These are phyloP conservation scores for Ladona fulva DNA, from an alignment of 1,140 invertebrate genomes.

Conservation along the genomic window DNA sequence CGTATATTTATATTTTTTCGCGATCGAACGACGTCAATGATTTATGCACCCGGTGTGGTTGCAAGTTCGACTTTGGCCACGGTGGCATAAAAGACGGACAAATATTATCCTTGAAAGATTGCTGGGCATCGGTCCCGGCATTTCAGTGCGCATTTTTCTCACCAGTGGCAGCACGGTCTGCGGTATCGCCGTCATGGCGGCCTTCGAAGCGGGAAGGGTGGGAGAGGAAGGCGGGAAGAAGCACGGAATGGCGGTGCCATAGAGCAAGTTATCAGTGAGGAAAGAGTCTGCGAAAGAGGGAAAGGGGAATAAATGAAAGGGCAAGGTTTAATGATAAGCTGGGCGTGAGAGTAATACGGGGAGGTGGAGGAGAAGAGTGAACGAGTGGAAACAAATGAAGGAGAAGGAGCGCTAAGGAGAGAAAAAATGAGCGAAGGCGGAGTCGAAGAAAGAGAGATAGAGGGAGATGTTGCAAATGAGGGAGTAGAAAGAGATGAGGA, in stretches of 20 bases:
- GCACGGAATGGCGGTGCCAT: neutral
- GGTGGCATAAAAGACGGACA: neutral
- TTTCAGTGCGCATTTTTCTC: neutral
- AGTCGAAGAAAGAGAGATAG: neutral
- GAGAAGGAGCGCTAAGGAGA: neutral
- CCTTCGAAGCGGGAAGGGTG: neutral
- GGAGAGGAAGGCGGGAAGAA: neutral
- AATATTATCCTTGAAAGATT: constrained; percentile 11
- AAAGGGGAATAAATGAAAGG: neutral
- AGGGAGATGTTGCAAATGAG: neutral
- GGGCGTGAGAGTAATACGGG: neutral
- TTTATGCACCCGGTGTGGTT: neutral
- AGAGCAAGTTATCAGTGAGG: neutral
- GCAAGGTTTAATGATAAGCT: neutral
- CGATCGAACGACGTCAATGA: neutral
- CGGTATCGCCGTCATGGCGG: neutral
- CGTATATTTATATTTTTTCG: too few species aligned
- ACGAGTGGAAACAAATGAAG: neutral
- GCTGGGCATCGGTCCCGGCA: neutral
- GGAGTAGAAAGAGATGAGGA: neutral
- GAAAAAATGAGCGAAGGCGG: neutral
- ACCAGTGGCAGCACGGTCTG: neutral
- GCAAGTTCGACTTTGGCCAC: constrained; percentile 6
- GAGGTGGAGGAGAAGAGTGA: neutral
- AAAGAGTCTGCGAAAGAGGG: neutral